phyloP scores from a whole-genome alignment of 2,888 invertebrate species.

The Thereva unica region DNA sequence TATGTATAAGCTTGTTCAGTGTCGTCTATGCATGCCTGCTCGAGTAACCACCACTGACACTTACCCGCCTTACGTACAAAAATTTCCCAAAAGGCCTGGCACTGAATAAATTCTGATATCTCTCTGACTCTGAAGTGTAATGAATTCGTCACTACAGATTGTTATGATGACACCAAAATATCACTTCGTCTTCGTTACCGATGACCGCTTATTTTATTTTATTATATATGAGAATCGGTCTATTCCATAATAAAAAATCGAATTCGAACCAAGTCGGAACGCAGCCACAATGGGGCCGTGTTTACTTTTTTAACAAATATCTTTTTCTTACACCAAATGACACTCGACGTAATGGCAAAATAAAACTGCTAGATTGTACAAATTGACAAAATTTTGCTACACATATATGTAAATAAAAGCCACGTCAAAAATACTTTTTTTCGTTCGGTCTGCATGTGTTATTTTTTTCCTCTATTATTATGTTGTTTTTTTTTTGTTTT shows the following conservation, averaged over 20 bases:
- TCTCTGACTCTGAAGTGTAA: constrained; percentile 1
- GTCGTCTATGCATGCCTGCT: too few relatives aligned
- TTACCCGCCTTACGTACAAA: constrained; percentile 23
- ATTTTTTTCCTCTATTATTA: constrained; percentile 15
- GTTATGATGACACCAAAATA: constrained; percentile 34
- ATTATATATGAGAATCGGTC: too few relatives aligned
- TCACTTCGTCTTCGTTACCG: constrained; percentile 4
- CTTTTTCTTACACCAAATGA: constrained; percentile 15
- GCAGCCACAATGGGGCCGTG: too few relatives aligned
- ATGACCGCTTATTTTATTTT: neutral
- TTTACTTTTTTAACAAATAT: neutral
- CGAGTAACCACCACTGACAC: constrained; percentile 5
- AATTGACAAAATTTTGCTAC: constrained; percentile 26
- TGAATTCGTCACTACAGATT: constrained; percentile 20
- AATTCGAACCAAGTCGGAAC: too few relatives aligned
- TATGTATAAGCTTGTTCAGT: too few relatives aligned
- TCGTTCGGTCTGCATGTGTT: constrained; percentile 11
- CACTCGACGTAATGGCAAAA: constrained; percentile 4
- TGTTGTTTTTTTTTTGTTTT: neutral
- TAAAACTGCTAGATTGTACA: constrained; percentile 9
- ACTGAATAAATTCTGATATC: too few relatives aligned
- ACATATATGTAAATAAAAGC: constrained; percentile 63
- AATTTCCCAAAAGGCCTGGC: neutral
- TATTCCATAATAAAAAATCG: too few relatives aligned
- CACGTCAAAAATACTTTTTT: constrained; percentile 80